phyloP scores from a whole-genome alignment of 2,113 vertebrate genomes.

The Nerophis ophidion region DNA sequence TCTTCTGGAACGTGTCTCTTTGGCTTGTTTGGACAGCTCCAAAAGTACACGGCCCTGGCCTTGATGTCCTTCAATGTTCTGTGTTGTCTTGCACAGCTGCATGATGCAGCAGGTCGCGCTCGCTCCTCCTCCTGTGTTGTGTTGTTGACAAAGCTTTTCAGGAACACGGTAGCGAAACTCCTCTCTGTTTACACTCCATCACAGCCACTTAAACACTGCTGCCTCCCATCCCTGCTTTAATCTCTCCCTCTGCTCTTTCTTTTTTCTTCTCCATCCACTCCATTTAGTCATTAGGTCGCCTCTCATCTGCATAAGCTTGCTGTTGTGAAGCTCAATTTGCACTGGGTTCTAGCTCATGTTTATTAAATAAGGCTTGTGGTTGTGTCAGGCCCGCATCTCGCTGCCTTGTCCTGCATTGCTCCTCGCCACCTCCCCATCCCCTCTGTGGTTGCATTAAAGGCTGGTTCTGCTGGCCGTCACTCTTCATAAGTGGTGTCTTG shows the following conservation, averaged over 20 bases:
- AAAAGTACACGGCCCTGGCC: slow-evolving; percentile 8
- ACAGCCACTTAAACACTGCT: slow-evolving; percentile 64
- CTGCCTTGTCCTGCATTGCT: slow-evolving; percentile 43
- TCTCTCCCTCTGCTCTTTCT: slow-evolving; percentile 58
- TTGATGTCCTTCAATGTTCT: slow-evolving; percentile 17
- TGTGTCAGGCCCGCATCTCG: slow-evolving; percentile 59
- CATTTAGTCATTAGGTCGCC: slow-evolving; percentile 68
- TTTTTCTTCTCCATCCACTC: slow-evolving; percentile 63
- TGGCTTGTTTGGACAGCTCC: too few relatives aligned
- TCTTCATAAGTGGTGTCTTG: slow-evolving; percentile 72
- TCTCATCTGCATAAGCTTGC: slow-evolving; percentile 70
- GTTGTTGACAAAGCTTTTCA: slow-evolving; percentile 52
- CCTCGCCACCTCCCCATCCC: slow-evolving; percentile 19
- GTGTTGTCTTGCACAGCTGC: slow-evolving; percentile 37
- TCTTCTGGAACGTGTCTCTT: not conserved
- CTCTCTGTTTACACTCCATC: slow-evolving; percentile 67
- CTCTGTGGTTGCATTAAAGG: slow-evolving; percentile 64
- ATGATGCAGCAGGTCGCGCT: slow-evolving; percentile 27
- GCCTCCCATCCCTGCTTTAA: slow-evolving; percentile 58
- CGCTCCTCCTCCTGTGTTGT: slow-evolving; percentile 31
- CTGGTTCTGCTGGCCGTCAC: slow-evolving; percentile 71
- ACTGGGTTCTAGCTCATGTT: slow-evolving; percentile 67
- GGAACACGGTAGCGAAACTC: slow-evolving; percentile 45
- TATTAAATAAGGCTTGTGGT: slow-evolving; percentile 70
- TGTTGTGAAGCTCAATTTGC: slow-evolving; percentile 56